These are phyloP conservation scores for Drepana arcuata DNA, from an alignment of 1,140 invertebrate species.

Conservation along the genomic window DNA sequence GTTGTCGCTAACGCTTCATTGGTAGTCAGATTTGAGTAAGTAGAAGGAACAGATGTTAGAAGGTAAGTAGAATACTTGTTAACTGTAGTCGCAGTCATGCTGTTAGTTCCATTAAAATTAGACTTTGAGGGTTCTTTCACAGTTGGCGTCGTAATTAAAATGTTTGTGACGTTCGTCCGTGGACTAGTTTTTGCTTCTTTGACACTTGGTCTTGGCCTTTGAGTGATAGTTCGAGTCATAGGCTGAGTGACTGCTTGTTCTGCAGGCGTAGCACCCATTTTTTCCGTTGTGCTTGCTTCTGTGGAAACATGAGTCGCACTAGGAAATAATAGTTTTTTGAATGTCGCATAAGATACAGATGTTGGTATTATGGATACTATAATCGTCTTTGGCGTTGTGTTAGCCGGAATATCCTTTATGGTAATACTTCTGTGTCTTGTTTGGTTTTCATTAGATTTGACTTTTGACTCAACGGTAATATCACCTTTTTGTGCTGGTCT, in stretches of 20 bases:
- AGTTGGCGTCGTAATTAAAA: background rate
- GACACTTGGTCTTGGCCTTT: too few species aligned
- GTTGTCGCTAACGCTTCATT: too few species aligned
- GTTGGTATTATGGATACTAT: constrained; percentile 66
- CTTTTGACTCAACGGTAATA: constrained; percentile 31
- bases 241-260: constrained; percentile 35
- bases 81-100: constrained; percentile 43
- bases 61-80: constrained; percentile 36
- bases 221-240: constrained; percentile 18
- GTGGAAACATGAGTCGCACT: constrained; percentile 35
- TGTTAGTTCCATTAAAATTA: constrained; percentile 52
- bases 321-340: constrained; percentile 56
- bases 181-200: too few species aligned
- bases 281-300: constrained; percentile 7
- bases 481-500: constrained; percentile 62
- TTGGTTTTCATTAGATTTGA: constrained; percentile 31
- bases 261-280: constrained; percentile 23
- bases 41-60: constrained; percentile 36
- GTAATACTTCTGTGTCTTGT: constrained; percentile 29
- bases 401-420: constrained; percentile 37
- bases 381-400: constrained; percentile 59
- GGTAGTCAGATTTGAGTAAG: constrained; percentile 24
- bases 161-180: constrained; percentile 7
- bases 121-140: constrained; percentile 8
- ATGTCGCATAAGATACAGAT: constrained; percentile 53